phyloP scores from a whole-genome alignment of 2,113 vertebrate genomes.

The Triplophysa dalaica region DNA sequence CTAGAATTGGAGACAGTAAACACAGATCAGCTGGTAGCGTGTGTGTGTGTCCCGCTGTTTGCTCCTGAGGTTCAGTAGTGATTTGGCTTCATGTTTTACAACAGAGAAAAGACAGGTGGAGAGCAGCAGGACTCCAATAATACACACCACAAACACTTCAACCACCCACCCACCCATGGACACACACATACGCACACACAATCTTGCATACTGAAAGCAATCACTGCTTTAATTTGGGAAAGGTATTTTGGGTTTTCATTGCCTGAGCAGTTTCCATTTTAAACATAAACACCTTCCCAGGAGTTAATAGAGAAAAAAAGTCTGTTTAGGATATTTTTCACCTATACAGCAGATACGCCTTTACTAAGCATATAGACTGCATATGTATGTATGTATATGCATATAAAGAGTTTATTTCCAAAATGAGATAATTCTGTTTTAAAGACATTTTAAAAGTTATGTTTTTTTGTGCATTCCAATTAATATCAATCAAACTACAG shows the following conservation, averaged over 20 bases:
- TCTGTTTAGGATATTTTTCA: background rate
- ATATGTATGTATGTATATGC: too few species aligned
- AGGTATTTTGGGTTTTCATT: slow-evolving; percentile 16
- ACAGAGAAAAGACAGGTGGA: slow-evolving; percentile 50
- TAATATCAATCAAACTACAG: too few species aligned
- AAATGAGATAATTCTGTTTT: too few species aligned
- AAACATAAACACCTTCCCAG: slow-evolving; percentile 11
- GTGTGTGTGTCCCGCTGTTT: slow-evolving; percentile 34
- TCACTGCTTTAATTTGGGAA: slow-evolving; percentile 21
- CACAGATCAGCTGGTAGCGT: slow-evolving; percentile 41
- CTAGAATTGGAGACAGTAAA: slow-evolving; percentile 33
- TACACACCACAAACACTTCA: slow-evolving; percentile 21
- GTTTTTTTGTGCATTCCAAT: too few species aligned
- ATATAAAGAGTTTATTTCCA: too few species aligned
- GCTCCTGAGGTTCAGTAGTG: slow-evolving; percentile 38
- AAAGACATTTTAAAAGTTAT: too few species aligned
- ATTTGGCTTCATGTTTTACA: slow-evolving; percentile 48
- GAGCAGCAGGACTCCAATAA: slow-evolving; percentile 45
- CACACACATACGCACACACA: slow-evolving; percentile 16
- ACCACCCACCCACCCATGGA: background rate
- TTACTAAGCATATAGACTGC: too few species aligned
- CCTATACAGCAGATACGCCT: background rate
- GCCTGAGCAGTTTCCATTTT: slow-evolving; percentile 20
- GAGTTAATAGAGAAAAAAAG: slow-evolving; percentile 2
- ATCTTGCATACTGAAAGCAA: slow-evolving; percentile 37